Evolutionary conservation across 1,140 invertebrate genomes (phyloP).

Genomic region (Meloidogyne chitwoodi): DNA sequence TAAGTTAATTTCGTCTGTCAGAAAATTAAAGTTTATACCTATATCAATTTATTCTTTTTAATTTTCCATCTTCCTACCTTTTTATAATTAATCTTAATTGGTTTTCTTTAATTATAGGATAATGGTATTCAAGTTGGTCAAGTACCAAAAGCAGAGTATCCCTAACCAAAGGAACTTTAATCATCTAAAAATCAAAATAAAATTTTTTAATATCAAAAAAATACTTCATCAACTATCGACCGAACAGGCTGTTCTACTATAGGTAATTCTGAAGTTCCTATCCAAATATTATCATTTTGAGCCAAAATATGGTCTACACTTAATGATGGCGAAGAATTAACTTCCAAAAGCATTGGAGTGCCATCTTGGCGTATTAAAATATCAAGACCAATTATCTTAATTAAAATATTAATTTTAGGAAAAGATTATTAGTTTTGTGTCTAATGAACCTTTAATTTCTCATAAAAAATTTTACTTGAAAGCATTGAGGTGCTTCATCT

Average conservation of each 20-base stretch:
- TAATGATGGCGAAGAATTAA: constrained; percentile 64
- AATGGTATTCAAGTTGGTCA: constrained; percentile 46
- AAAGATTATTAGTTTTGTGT: neutral
- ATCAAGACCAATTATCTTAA: constrained; percentile 64
- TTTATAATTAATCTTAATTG: neutral
- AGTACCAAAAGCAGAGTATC: constrained; percentile 52
- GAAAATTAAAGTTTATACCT: too few relatives aligned
- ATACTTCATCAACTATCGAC: constrained; percentile 58
- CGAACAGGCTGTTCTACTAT: constrained; percentile 33
- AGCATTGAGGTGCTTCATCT: constrained; percentile 58
- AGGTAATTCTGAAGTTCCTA: neutral
- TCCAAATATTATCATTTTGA: constrained; percentile 4
- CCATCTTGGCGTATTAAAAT: constrained; percentile 62
- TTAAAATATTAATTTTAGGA: constrained; percentile 4
- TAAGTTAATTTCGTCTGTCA: too few relatives aligned
- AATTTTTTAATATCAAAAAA: neutral
- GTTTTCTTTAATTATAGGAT: constrained; percentile 13
- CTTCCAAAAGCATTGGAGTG: constrained; percentile 62
- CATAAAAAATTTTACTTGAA: constrained; percentile 60
- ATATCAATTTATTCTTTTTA: too few relatives aligned
- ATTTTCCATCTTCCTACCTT: neutral
- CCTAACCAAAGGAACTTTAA: constrained; percentile 56
- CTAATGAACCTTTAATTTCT: too few relatives aligned
- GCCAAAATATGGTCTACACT: constrained; percentile 60
- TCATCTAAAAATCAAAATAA: constrained; percentile 44